Base-by-base conservation (phyloP, 2,888 invertebrate genomes). In the Eilema griseolum region DNA sequence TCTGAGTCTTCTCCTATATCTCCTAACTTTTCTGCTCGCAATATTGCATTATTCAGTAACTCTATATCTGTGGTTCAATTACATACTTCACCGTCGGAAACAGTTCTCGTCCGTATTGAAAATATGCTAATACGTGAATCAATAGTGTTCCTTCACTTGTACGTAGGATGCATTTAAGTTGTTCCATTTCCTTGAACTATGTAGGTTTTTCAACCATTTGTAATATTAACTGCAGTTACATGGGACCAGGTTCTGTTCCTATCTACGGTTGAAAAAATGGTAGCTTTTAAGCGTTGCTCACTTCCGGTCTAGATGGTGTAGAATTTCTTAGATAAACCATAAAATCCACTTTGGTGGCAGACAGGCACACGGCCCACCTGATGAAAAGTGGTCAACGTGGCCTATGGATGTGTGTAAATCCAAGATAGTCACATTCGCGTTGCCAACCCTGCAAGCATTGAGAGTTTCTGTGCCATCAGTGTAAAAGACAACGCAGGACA, bases 81-180 rank as follows among this genome's bases (percentile, higher is more conserved):
- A 64, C 61, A 64, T 64, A 64, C 26, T 31, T 56, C 11, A 24
- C 23, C n/a, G 33, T 56, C 56, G 20, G 33, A 61, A 67, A 56
- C 33, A 10, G 26, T 68, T 62, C 62, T 14, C 11, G 31, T 52
- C 11, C 31, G n/a, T 14, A 67, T 46, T 61, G 31, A 46, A 46
- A 46, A 61, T 60, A 67, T 60, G 41, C 24, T 46, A 46, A 31
- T 46, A 52, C 28, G 2, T 28, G 61, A 33, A 61, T 33, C 33
- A 61, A 31, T 23, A 28, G 33, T 31, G 20, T 46, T 64, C 28
- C 7, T 7, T 46, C 5, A 56, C 46, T 23, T 37, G 66, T 63
- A 23, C 23, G 24, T 57, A 61, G 65, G 46, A 59, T 64, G n/a
- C 5, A n/a, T 52, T 52, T 46, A 26, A 64, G n/a, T 28, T 10